Base-by-base conservation (phyloP, 2,113 vertebrate genomes). In the Cricetomys ansorgei region DNA sequence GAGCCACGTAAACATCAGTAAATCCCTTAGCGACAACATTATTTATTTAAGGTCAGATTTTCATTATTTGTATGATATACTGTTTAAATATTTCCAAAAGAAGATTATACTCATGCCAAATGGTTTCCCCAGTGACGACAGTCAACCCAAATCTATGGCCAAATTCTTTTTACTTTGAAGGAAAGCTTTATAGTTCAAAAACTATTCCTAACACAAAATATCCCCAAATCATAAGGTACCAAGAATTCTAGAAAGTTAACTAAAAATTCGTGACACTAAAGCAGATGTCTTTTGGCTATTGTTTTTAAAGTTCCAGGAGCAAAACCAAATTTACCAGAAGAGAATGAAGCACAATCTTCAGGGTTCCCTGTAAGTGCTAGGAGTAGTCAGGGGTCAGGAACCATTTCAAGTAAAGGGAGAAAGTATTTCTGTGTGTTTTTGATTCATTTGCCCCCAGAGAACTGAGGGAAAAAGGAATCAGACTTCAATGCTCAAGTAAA, bases 11-110 rank as follows among this genome's bases (percentile, higher is more conserved):
- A 85, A 92, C 79, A 12, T 89, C 89, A 94, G 65, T 40, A 95
- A 94, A 97, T 95, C 90, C 37, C 62, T 96, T 73, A 83, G 65
- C 81, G 92, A 94, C 53, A 94, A 62, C 50, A 77, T 55, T 93
- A 89, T 86, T 96, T 81, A 94, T 72, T 96, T 95, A 96, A 95
- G 89, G 93, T 90, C 59, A 59, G 3, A 88, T 93, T 93, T 94
- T 90, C 48, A 67, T 89, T 83, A 64, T 69, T 91, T 94, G 57
- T 80, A 92, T 77, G 45, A 40, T 81, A 62, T 59, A 64, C 69
- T 81, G 45, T 70, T 88, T 83, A 96, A 96, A 75, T 94, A 64
- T 92, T 96, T 88, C 94, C 72, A 88, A 93, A 96, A 88, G 67
- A 9, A 88, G 64, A 83, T 83, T 69, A 81, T n/a, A 43, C 5